phyloP scores from a whole-genome alignment of 2,888 invertebrate species.

The Idaea aversata region DNA sequence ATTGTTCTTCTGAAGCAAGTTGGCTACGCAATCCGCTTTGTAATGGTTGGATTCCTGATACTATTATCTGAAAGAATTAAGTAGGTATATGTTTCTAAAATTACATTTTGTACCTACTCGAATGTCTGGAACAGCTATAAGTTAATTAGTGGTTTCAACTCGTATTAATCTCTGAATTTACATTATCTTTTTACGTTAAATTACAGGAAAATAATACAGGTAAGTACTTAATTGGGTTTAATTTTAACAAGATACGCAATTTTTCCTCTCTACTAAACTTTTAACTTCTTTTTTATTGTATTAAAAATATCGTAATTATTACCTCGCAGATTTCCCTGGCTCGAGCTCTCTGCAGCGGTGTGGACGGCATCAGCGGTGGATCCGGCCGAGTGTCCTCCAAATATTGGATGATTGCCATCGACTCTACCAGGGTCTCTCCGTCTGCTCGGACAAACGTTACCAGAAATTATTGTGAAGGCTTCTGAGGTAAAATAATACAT shows the following conservation, averaged over 20 bases:
- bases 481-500: no score
- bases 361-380: conserved; percentile 75
- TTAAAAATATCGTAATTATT: neutral
- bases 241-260: no score
- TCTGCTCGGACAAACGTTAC: conserved; percentile 36
- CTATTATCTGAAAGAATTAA: conserved; percentile 67
- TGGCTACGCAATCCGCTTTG: conserved; percentile 80
- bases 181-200: no score
- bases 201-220: no score
- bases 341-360: conserved; percentile 74
- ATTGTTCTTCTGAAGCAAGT: conserved; percentile 58
- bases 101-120: no score
- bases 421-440: conserved; percentile 61
- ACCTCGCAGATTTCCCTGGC: conserved; percentile 76
- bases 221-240: no score
- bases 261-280: no score
- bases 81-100: neutral
- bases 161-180: no score
- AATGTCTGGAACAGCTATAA: no score
- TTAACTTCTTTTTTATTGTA: no score
- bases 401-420: conserved; percentile 84
- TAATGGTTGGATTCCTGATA: conserved; percentile 85
- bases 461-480: neutral
- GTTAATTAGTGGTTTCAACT: no score
- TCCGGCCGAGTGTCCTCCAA: conserved; percentile 81